Conservation (phyloP, 2,888 invertebrate species). For the Icerya purchasi region DNA sequence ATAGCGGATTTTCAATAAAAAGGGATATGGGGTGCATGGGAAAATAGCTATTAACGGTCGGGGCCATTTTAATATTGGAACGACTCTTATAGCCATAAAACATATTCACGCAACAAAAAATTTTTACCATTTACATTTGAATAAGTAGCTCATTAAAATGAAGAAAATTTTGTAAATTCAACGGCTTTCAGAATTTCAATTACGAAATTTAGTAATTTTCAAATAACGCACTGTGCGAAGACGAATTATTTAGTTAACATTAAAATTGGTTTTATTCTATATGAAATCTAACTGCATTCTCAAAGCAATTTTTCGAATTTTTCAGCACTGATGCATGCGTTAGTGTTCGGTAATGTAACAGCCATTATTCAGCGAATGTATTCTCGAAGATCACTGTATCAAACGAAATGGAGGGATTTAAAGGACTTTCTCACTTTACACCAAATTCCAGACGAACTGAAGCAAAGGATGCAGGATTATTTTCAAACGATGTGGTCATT, state of each 20-base stretch:
- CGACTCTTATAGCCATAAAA: too few species aligned
- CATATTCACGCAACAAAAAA: too few species aligned
- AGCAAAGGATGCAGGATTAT: slow-evolving; percentile 89
- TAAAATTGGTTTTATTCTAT: neutral
- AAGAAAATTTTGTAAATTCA: too few species aligned
- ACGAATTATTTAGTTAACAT: neutral
- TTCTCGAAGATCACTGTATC: slow-evolving; percentile 75
- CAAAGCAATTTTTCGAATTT: neutral
- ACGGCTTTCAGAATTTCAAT: too few species aligned
- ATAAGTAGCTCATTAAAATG: too few species aligned
- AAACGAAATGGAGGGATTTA: slow-evolving; percentile 81
- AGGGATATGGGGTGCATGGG: too few species aligned
- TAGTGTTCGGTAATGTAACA: slow-evolving; percentile 92
- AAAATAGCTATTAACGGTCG: too few species aligned
- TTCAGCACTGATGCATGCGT: slow-evolving; percentile 88
- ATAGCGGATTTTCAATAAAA: too few species aligned
- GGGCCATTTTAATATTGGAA: too few species aligned
- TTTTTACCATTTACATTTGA: too few species aligned
- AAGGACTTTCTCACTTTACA: slow-evolving; percentile 87
- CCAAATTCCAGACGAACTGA: slow-evolving; percentile 85
- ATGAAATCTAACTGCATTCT: neutral
- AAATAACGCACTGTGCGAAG: too few species aligned
- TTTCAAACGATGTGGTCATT: slow-evolving; percentile 97
- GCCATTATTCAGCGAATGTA: slow-evolving; percentile 95
- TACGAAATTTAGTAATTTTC: too few species aligned